A percentile compares a stretch with the other conserved stretches of the same genome.
Conservation (phyloP, 2,797 vertebrate species). For the Periparus ater region DNA sequence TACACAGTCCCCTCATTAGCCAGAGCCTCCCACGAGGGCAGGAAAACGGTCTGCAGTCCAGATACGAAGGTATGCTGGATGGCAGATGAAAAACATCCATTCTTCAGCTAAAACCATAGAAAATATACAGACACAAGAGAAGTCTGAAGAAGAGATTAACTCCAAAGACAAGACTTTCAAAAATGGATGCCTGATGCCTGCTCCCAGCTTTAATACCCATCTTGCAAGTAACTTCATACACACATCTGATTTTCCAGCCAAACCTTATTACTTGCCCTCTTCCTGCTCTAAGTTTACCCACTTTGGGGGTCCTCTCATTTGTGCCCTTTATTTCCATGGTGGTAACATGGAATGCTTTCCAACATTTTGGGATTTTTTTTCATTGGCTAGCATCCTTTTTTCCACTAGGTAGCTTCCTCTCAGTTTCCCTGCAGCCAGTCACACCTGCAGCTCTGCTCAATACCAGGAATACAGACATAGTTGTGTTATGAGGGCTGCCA, state of each 20-base stretch:
- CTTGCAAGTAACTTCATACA: not conserved
- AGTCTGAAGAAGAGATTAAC: not conserved
- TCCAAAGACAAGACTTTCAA: not conserved
- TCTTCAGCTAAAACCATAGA: not conserved
- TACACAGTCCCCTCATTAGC: not conserved
- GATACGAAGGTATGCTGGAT: not conserved
- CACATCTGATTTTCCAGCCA: not conserved
- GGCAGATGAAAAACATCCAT: not conserved
- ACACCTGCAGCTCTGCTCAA: not conserved
- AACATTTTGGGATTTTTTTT: not conserved
- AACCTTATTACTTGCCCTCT: not conserved
- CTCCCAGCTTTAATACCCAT: not conserved
- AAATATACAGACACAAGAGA: not conserved
- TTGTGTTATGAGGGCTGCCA: not conserved
- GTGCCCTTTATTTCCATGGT: not conserved
- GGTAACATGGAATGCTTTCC: not conserved
- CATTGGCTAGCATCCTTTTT: not conserved
- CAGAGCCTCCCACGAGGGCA: not conserved
- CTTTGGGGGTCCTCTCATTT: not conserved
- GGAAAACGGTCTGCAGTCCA: not conserved
- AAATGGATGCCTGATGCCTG: not conserved
- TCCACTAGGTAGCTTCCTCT: not conserved
- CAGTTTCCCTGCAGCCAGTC: not conserved
- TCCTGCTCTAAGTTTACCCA: not conserved
- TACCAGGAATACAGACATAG: not conserved